A percentile compares a stretch with the other conserved stretches of the same genome.
These are phyloP conservation scores for Diarsia brunnea DNA, from an alignment of 2,888 invertebrate genomes.

Conservation along the genomic window DNA sequence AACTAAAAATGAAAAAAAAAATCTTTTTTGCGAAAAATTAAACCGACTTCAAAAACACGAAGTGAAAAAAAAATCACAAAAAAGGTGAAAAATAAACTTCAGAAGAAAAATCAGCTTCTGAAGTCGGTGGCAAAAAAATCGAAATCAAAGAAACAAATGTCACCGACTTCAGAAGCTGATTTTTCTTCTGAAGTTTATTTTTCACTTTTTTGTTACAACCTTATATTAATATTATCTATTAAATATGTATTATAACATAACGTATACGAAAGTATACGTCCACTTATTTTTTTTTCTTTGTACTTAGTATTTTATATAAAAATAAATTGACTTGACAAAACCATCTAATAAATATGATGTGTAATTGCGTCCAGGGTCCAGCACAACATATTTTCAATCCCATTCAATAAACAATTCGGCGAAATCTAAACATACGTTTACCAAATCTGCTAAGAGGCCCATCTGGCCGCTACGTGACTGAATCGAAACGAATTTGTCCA, in stretches of 20 bases:
- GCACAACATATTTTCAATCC: slow-evolving; percentile 73
- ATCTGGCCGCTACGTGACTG: slow-evolving; percentile 87
- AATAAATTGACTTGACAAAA: slow-evolving; percentile 3
- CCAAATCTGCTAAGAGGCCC: slow-evolving; percentile 87
- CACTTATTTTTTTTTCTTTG: not conserved
- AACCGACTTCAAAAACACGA: no score
- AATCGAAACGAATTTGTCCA: slow-evolving; percentile 89
- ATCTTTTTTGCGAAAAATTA: no score
- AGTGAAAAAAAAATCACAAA: no score
- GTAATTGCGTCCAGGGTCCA: slow-evolving; percentile 32
- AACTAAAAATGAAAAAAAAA: no score
- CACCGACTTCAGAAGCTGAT: no score
- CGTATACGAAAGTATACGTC: not conserved
- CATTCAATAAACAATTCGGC: slow-evolving; percentile 83
- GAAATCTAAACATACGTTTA: slow-evolving; percentile 86
- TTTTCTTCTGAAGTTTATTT: no score
- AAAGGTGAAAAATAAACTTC: no score
- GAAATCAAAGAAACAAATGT: no score
- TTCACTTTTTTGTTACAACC: no score
- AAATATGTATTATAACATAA: not conserved
- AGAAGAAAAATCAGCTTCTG: no score
- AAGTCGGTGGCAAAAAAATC: no score
- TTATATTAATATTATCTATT: not conserved
- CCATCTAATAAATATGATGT: slow-evolving; percentile 10
- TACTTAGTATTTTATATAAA: not conserved